A percentile compares a stretch with the other conserved stretches of the same genome.
phyloP scores from a whole-genome alignment of 2,113 vertebrate genomes.

The Reinhardtius hippoglossoides region DNA sequence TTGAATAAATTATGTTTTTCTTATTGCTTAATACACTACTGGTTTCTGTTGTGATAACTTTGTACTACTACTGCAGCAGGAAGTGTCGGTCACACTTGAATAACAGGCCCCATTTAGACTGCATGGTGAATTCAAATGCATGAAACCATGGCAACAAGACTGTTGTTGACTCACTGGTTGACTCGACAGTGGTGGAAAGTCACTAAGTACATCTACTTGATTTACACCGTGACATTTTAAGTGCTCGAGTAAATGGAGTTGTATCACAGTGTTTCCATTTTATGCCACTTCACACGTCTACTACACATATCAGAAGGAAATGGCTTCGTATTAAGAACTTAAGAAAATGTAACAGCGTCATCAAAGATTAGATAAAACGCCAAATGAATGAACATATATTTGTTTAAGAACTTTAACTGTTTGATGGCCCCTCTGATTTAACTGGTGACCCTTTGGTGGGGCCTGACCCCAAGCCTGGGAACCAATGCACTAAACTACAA shows the following conservation, averaged over 20 bases:
- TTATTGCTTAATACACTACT: too few relatives aligned
- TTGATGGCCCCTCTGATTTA: background rate
- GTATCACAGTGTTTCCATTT: background rate
- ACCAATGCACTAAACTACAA: too few relatives aligned
- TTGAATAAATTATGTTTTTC: too few relatives aligned
- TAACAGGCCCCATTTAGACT: background rate
- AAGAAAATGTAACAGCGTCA: background rate
- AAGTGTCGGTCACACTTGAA: constrained; percentile 9
- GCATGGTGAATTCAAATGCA: background rate
- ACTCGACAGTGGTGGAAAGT: background rate
- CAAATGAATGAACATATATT: background rate
- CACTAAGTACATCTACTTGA: background rate
- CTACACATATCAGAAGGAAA: too few relatives aligned
- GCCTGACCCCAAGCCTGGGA: too few relatives aligned
- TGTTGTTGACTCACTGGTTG: background rate
- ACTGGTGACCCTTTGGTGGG: too few relatives aligned
- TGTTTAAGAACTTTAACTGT: background rate
- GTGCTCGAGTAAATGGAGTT: background rate
- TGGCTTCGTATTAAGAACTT: background rate
- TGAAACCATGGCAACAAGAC: background rate
- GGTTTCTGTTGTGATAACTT: background rate
- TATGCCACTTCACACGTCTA: background rate
- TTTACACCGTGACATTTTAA: too few relatives aligned
- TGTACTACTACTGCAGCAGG: too few relatives aligned
- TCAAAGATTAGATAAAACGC: background rate